phyloP scores from a whole-genome alignment of 2,797 vertebrate genomes.

The Ceyx erithaca region DNA sequence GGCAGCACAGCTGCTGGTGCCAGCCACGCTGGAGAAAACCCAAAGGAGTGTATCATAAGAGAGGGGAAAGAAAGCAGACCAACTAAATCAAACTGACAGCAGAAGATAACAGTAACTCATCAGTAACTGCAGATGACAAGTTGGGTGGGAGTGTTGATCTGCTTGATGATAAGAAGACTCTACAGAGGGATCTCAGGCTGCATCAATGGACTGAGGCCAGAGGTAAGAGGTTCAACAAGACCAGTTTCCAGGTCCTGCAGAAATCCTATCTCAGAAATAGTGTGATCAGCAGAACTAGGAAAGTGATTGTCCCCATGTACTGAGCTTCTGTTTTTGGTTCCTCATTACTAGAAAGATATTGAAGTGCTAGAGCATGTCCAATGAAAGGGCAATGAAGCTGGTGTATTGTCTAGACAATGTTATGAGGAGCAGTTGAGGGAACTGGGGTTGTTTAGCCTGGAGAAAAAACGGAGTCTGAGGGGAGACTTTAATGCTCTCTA shows the following conservation, averaged over 20 bases:
- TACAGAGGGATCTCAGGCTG: neutral
- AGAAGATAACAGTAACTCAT: neutral
- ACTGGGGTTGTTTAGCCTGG: too few relatives aligned
- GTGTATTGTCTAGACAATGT: neutral
- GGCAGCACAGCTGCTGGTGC: neutral
- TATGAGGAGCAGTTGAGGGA: neutral
- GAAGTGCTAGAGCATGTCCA: neutral
- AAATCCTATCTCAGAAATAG: too few relatives aligned
- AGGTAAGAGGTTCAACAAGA: neutral
- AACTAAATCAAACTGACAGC: neutral
- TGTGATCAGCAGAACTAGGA: too few relatives aligned
- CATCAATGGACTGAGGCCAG: neutral
- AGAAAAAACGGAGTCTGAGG: too few relatives aligned
- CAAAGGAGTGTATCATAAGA: neutral
- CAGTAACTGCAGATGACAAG: neutral
- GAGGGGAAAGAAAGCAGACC: neutral
- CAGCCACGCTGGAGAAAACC: neutral
- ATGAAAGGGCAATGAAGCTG: neutral
- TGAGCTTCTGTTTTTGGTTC: too few relatives aligned
- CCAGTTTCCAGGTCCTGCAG: neutral
- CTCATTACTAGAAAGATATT: neutral
- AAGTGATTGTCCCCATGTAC: too few relatives aligned
- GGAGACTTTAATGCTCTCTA: too few relatives aligned
- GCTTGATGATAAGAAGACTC: neutral
- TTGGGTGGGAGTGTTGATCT: neutral